Base-by-base conservation (phyloP, 2,797 vertebrate species). In the Muscicapa striata region DNA sequence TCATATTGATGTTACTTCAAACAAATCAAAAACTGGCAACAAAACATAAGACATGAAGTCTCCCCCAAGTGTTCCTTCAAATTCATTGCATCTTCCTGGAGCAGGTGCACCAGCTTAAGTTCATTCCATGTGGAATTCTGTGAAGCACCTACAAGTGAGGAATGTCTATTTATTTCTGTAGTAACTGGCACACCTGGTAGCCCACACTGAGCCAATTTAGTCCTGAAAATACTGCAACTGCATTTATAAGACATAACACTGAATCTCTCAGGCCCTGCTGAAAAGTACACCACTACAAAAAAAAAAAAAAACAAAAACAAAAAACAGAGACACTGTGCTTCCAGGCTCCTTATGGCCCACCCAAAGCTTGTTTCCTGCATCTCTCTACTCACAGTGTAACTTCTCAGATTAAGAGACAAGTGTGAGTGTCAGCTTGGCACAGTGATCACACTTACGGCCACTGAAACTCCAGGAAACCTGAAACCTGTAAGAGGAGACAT, bases 1-100 rank as follows among this genome's bases (percentile, higher is more conserved):
- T 64, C 43, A 68, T 34, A 72, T 10, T 32, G 30, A 46, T 20
- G 22, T 17, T 76, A 40, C 30, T 55, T 68, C 43, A 89, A 83
- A 52, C 46, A 87, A 81, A 72, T 54, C 4, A 87, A 92, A 85
- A 90, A 17, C n/a, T 70, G 54, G 54, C 79, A 91, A 76, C 19
- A 63, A 73, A 88, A 92, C n/a, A 32, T 5, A 9, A 96, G 69
- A 95, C 89, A 59, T 92, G 32, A 94, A 95, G 95, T 93, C 93
- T 96, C 95, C 93, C 93, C 91, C 95, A 95, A 89, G 94, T 90
- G 94, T 95, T 93, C 54, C 55, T 91, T 93, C 73, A 83, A 85
- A 93, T 91, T 92, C 84, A 97, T 87, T 93, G 75, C 94, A 95
- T 57, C 93, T 68, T 75, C 58, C 62, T 80, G 43, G 66, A 94